Conservation (phyloP, 2,113 vertebrate species). For the Clarias macrocephalus region DNA sequence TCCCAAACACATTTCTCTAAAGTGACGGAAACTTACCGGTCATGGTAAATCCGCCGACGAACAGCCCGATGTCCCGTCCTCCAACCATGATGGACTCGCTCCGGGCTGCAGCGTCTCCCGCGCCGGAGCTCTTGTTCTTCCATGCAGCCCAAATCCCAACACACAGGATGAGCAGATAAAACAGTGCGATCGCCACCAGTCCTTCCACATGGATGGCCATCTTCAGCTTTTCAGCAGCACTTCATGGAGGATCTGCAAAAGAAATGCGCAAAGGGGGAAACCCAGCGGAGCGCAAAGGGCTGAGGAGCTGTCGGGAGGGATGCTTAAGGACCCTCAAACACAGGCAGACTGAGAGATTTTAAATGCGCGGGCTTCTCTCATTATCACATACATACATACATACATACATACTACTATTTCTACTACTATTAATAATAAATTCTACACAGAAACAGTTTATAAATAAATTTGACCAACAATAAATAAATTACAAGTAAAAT, state of each 20-base stretch:
- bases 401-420: no score
- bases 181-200: constrained; percentile 89
- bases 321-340: neutral
- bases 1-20: neutral
- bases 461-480: neutral
- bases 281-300: constrained; percentile 9
- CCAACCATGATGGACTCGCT: constrained; percentile 95
- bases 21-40: constrained; percentile 81
- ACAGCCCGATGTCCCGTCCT: constrained; percentile 92
- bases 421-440: neutral
- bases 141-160: constrained; percentile 98
- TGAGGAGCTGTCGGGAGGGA: neutral
- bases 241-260: constrained; percentile 56
- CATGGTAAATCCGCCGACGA: constrained; percentile 97
- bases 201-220: constrained; percentile 90
- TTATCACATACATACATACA: neutral
- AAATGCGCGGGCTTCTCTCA: no score
- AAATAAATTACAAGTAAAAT: neutral
- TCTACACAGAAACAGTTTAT: neutral
- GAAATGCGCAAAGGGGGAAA: constrained; percentile 73
- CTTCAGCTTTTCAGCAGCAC: constrained; percentile 60
- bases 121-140: constrained; percentile 90
- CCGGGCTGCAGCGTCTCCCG: constrained; percentile 69
- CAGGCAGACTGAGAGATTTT: neutral
- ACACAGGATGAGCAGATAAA: constrained; percentile 88